Percentiles rank a stretch among this genome's conserved stretches.
Conservation (phyloP, 2,797 vertebrate genomes). For the Catostomus latipinnis region DNA sequence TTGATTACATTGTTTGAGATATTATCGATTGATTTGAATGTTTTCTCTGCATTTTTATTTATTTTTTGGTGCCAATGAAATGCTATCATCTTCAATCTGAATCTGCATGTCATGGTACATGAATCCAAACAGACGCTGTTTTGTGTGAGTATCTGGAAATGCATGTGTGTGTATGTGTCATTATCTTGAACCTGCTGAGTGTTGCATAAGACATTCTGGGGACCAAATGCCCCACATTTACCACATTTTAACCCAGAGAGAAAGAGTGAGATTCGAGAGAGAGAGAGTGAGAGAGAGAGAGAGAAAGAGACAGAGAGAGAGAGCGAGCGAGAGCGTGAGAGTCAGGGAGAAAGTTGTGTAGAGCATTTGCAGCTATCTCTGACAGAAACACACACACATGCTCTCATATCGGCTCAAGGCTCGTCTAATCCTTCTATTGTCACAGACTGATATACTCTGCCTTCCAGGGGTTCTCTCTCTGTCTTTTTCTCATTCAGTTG, state of each 20-base stretch:
- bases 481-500: slow-evolving; percentile 13
- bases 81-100: background rate
- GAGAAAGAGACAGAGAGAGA: slow-evolving; percentile 32
- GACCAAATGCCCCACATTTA: slow-evolving; percentile 76
- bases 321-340: slow-evolving; percentile 29
- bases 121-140: background rate
- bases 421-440: slow-evolving; percentile 54
- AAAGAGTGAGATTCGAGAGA: slow-evolving; percentile 24
- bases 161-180: slow-evolving; percentile 29
- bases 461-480: slow-evolving; percentile 47
- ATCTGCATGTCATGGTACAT: background rate
- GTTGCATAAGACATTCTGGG: slow-evolving; percentile 70
- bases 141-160: slow-evolving; percentile 9
- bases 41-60: background rate
- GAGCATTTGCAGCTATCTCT: slow-evolving; percentile 35
- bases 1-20: background rate
- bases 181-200: slow-evolving; percentile 53
- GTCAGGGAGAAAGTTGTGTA: slow-evolving; percentile 17
- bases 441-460: slow-evolving; percentile 53
- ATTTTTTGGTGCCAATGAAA: background rate
- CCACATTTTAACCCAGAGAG: slow-evolving; percentile 60
- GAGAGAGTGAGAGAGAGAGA: slow-evolving; percentile 21
- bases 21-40: background rate
- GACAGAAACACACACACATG: slow-evolving; percentile 27
- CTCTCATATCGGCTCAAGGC: slow-evolving; percentile 37